Base-by-base conservation (phyloP, 1,140 invertebrate species). In the Cylas formicarius region DNA sequence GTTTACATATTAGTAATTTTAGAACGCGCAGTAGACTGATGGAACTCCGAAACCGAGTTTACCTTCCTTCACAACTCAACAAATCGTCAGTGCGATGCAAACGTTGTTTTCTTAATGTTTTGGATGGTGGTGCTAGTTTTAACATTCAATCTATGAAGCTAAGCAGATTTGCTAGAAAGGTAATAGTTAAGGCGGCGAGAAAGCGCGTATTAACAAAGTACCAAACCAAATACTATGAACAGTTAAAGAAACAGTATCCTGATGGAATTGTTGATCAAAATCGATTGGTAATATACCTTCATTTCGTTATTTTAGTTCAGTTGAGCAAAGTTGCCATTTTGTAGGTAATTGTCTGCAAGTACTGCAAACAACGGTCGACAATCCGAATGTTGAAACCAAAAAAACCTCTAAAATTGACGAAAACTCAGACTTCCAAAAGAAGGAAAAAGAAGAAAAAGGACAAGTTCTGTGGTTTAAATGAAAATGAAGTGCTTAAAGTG, bases 361-460 rank as follows among this genome's bases (percentile, higher is more conserved):
- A 53, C 31, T 60, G 56, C 44, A 41, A 55, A 26, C 47, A 58
- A 28, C 20, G 43, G 33, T 24, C 23, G 14, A 23, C 11, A 17
- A 29, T 44, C 4, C 11, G 24, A 3, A 31, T 44, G 16, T 13
- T 26, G 1, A 54, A 48, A 44, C 32, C 44, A 27, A 24, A 27
- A 27, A 32, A 21, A 18, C 10, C 10, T 29, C 29, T 4, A 23
- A 10, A 17, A 37, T 10, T 7, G 8, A 41, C 26, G 9, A 13
- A 13, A 9, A n/a, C 19, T 21, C n/a, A 11, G n/a, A 22, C 18
- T 20, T 21, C 23, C 17, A 16, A 39, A 34, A 46, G 32, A 43
- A 55, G 19, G 21, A 50, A 50, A 50, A 39, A 49, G 17, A 47
- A 50, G 28, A 55, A 53, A 32, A 55, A 50, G 31, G 44, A 55